Base-by-base conservation (phyloP, 2,888 invertebrate genomes). In the Poecilus cupreus region DNA sequence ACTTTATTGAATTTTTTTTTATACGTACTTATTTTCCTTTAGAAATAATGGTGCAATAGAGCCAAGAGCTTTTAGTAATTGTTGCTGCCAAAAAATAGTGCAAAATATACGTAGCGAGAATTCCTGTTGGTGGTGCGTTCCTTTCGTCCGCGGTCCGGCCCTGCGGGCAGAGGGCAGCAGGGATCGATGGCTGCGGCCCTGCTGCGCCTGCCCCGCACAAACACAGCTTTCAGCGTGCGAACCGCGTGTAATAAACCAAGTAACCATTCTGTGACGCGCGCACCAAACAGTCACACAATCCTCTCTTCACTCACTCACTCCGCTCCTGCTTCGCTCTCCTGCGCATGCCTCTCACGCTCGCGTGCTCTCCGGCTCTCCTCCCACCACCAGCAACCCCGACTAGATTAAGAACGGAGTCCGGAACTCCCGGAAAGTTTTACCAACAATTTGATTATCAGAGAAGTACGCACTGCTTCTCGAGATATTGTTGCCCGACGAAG, bases 181-280 rank as follows among this genome's bases (percentile, higher is more conserved):
- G 75, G 75, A 75, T 75, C 75, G 75, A 75, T 75, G 20, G 26
- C 49, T 16, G 54, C 26, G 74, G 13, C 74, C 74, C 74, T 75
- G 49, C 74, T 75, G 32, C 51, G 51, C 46, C 32, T 49, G 46
- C 46, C 74, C 51, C 74, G 51, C 51, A 32, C 75, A 75, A 70
- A 72, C 72, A 72, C 72, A 79, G 79, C 70, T 79, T 79, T 68
- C 79, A 80, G 80, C 80, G 72, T 80, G 72, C 80, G 80, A 80
- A 80, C 80, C 80, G 80, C 81, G 75, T 81, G 81, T 81, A 81
- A 81, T 81, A 81, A 81, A 81, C 75, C 75, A 81, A 81, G 81
- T 80, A 80, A 74, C 80, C 81, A 81, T 81, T 81, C 64, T 60
- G 60, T 49, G 79, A 43, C 64, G 77, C 60, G 60, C 77, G 77